A percentile compares a stretch with the other conserved stretches of the same genome.
These are phyloP conservation scores for Elgaria multicarinata DNA, from an alignment of 2,113 vertebrate genomes.

Conservation along the genomic window DNA sequence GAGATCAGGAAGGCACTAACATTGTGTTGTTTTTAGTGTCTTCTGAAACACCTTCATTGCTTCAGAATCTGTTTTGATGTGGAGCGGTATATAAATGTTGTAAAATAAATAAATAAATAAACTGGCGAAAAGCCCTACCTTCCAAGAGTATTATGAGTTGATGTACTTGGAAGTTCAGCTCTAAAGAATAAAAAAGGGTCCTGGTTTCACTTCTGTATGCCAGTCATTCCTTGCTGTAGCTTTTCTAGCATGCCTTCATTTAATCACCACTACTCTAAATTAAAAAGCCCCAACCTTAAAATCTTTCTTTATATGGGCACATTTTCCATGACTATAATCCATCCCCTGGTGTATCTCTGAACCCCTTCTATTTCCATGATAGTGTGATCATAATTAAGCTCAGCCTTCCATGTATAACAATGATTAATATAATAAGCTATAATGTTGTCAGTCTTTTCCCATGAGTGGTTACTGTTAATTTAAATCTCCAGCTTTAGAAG, in stretches of 20 bases:
- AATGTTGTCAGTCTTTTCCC: constrained; percentile 39
- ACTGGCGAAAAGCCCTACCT: too few relatives aligned
- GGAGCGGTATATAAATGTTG: too few relatives aligned
- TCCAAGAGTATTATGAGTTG: background rate
- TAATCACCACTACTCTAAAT: constrained; percentile 32
- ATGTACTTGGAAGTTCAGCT: background rate
- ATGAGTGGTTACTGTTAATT: constrained; percentile 48
- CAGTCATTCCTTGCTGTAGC: constrained; percentile 31
- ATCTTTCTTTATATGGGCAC: constrained; percentile 16
- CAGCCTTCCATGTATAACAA: constrained; percentile 11
- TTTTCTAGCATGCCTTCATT: background rate
- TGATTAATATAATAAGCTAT: constrained; percentile 48
- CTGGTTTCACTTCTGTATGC: constrained; percentile 15
- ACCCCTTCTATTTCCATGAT: constrained; percentile 15
- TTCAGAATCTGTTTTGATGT: too few relatives aligned
- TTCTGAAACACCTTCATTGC: too few relatives aligned
- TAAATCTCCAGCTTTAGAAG: constrained; percentile 57
- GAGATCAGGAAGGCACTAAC: too few relatives aligned
- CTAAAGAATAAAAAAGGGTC: background rate
- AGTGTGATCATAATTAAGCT: constrained; percentile 39
- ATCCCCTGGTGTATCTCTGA: constrained; percentile 38
- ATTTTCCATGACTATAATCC: constrained; percentile 33
- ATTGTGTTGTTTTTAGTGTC: too few relatives aligned
- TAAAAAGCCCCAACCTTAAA: constrained; percentile 14
- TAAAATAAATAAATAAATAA: too few relatives aligned